Conservation (phyloP, 2,888 invertebrate species). For the Drosophila atroscutellata region DNA sequence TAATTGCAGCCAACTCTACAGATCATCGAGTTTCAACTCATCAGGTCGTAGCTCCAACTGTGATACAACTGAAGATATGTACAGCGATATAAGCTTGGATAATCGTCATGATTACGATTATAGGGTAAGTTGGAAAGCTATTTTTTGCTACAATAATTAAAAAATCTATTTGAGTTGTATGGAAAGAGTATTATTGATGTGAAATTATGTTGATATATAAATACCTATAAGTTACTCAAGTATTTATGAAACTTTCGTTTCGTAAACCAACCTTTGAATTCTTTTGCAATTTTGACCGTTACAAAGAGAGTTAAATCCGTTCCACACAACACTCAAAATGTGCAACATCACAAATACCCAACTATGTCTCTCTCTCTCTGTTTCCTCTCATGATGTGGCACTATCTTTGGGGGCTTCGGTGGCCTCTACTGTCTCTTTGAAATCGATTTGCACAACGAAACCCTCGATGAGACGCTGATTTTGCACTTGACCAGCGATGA, state of each 20-base stretch:
- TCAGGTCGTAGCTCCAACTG: conserved; percentile 96
- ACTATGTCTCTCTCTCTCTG: background rate
- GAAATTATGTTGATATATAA: background rate
- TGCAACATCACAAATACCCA: conserved; percentile 46
- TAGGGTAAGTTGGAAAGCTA: conserved; percentile 88
- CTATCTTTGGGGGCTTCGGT: conserved; percentile 11
- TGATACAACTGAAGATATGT: conserved; percentile 97
- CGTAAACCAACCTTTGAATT: conserved; percentile 3
- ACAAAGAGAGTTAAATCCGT: conserved; percentile 25
- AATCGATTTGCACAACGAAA: conserved; percentile 57
- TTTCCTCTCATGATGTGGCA: conserved; percentile 39
- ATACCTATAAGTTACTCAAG: background rate
- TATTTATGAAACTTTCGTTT: conserved; percentile 5
- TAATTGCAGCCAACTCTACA: conserved; percentile 91
- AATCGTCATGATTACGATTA: conserved; percentile 97
- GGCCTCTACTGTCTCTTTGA: conserved; percentile 54
- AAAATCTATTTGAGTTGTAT: background rate
- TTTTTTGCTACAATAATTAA: background rate
- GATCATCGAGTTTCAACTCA: conserved; percentile 96
- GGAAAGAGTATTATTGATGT: background rate
- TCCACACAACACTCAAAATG: conserved; percentile 18
- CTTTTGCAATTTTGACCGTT: conserved; percentile 38
- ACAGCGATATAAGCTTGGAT: conserved; percentile 96
- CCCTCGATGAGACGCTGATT: conserved; percentile 47
- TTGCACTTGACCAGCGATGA: conserved; percentile 56